These are phyloP conservation scores for Bombus difficillimus DNA, from an alignment of 1,140 invertebrate genomes.

Conservation along the genomic window DNA sequence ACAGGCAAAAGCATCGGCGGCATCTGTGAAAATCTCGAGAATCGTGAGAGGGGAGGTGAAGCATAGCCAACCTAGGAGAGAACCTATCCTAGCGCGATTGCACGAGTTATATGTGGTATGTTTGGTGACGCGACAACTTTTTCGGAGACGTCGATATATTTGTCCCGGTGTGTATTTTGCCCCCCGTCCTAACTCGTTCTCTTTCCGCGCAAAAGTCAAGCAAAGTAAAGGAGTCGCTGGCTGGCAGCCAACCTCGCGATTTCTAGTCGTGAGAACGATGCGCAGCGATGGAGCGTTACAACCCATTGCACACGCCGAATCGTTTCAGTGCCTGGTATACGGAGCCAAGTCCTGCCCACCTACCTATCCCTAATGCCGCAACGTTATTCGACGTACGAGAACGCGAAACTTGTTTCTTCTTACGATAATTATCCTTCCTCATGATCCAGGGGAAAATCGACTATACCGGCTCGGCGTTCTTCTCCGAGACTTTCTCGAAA, in stretches of 20 bases:
- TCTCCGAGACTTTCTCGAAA: not conserved
- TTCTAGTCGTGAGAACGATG: slow-evolving; percentile 60
- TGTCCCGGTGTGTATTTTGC: slow-evolving; percentile 72
- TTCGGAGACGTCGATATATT: slow-evolving; percentile 77
- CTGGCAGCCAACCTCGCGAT: slow-evolving; percentile 76
- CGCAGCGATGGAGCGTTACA: slow-evolving; percentile 75
- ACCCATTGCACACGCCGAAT: slow-evolving; percentile 81
- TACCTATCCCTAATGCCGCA: slow-evolving; percentile 70
- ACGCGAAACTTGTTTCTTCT: slow-evolving; percentile 41
- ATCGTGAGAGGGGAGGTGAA: not conserved
- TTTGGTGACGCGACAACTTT: slow-evolving; percentile 78
- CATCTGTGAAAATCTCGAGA: not conserved
- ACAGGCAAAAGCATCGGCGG: not conserved
- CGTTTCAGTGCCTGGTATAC: slow-evolving; percentile 65
- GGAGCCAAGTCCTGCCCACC: slow-evolving; percentile 63
- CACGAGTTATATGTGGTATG: slow-evolving; percentile 71
- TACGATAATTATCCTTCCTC: slow-evolving; percentile 67
- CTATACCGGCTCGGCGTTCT: not conserved
- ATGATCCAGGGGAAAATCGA: not conserved
- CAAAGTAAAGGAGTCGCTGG: slow-evolving; percentile 76
- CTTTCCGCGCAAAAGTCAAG: slow-evolving; percentile 71
- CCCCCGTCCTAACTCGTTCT: slow-evolving; percentile 45
- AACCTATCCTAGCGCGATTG: slow-evolving; percentile 61
- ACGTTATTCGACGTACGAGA: slow-evolving; percentile 60
- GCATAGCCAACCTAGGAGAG: slow-evolving; percentile 17